Evolutionary conservation across 2,113 vertebrate species (phyloP), one percentile per base, ranked within the genome.

Genomic region (Myanophis thanlyinensis): DNA sequence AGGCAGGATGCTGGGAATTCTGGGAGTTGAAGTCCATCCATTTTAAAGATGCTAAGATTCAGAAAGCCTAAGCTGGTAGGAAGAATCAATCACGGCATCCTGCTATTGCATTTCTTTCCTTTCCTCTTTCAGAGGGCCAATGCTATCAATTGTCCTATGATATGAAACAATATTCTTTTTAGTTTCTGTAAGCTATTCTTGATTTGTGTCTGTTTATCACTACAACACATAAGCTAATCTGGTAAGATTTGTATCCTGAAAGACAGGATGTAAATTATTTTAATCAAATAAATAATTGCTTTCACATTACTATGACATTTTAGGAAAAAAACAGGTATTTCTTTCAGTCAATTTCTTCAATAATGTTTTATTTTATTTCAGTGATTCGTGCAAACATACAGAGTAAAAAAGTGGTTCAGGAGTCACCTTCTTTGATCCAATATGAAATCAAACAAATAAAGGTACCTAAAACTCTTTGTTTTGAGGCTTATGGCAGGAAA

Each of bases 371-470:
- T 80, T 80, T 40, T 40, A 80, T 80, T 80, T 80, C 91, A 99
- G 99, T 98, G 96, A 98, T 99, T 95, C 97, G 98, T 95, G 99
- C 98, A 95, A 99, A 98, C 97, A 98, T 99, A 94, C 96, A 97
- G 25, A 98, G 98, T 51, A 98, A 99, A 96, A 99, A 98, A 97
- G 98, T 98, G 94, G 98, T 99, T 96, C 97, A 98, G 93, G 97
- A 98, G 93, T 98, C 98, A 93, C 97, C 97, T 52, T 97, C 98
- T 54, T 97, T 98, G 98, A 98, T 99, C 97, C 98, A 97, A 95
- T 99, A 99, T 95, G 98, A 98, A 97, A 98, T 99, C 97, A 99
- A 99, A 98, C 98, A 99, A 98, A 99, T 99, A 96, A 99, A 99
- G 99, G 99, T 99, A 98, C 98, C 96, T 97, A 89, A 94, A 96